A percentile compares a stretch with the other conserved stretches of the same genome.
Conservation (phyloP, 2,888 invertebrate species). For the Plemyria rubiginata region DNA sequence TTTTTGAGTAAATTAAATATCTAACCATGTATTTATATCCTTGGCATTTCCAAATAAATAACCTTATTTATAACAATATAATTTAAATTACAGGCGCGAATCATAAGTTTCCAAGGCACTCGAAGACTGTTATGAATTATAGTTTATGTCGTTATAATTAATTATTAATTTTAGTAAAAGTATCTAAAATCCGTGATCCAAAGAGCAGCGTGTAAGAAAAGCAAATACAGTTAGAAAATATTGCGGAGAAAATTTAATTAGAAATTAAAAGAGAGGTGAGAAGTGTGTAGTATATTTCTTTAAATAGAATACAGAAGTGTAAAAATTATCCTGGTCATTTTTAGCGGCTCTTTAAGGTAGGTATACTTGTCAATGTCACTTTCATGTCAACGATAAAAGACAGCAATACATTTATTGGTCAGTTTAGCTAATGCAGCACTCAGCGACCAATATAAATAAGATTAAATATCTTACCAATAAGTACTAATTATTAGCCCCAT, state of each 20-base stretch:
- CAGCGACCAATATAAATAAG: too few relatives aligned
- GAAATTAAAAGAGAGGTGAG: conserved; percentile 8
- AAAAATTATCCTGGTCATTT: too few relatives aligned
- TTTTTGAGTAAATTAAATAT: conserved; percentile 19
- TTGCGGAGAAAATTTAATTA: conserved; percentile 11
- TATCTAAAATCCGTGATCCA: conserved; percentile 49
- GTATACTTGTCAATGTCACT: too few relatives aligned
- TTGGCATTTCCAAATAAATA: conserved; percentile 20
- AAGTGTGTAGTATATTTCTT: conserved; percentile 20
- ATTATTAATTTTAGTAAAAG: conserved; percentile 49
- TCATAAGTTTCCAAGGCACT: conserved; percentile 71
- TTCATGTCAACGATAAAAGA: too few relatives aligned
- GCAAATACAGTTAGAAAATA: conserved; percentile 44
- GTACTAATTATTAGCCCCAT: too few relatives aligned
- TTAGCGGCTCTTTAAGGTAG: too few relatives aligned
- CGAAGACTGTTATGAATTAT: conserved; percentile 44
- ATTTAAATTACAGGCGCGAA: conserved; percentile 57
- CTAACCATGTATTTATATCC: conserved; percentile 31
- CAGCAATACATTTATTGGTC: too few relatives aligned
- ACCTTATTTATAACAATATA: conserved; percentile 32
- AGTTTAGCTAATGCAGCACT: too few relatives aligned
- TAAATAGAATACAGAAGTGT: too few relatives aligned
- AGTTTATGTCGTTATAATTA: conserved; percentile 25
- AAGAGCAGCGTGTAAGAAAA: conserved; percentile 69
- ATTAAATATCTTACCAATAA: too few relatives aligned